Evolutionary conservation across 2,888 invertebrate genomes (phyloP).

Genomic region (Nomada ruficornis): DNA sequence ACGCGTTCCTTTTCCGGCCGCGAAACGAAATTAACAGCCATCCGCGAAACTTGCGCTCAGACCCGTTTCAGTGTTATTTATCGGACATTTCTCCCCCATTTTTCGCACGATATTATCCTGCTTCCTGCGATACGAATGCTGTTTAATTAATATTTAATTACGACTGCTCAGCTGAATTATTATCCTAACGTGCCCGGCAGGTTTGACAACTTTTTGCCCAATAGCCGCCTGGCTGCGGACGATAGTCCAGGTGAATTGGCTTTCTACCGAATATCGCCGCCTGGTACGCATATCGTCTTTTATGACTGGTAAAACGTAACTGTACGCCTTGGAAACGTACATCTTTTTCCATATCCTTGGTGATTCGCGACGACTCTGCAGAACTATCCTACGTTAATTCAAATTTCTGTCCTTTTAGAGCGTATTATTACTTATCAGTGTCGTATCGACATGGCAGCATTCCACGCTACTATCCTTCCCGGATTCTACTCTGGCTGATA

Average conservation of each 20-base stretch:
- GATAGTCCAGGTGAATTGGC: slow-evolving; percentile 62
- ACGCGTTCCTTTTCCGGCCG: neutral
- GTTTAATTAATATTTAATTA: no score
- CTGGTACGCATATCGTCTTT: slow-evolving; percentile 22
- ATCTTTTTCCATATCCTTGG: neutral
- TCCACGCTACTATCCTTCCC: slow-evolving; percentile 6
- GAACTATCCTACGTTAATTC: slow-evolving; percentile 12
- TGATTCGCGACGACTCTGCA: neutral
- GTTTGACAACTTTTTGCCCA: slow-evolving; percentile 59
- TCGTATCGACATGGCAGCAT: neutral
- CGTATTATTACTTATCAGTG: neutral
- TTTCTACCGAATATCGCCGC: slow-evolving; percentile 51
- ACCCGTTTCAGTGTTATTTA: slow-evolving; percentile 27
- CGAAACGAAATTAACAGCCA: slow-evolving; percentile 44
- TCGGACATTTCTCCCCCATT: slow-evolving; percentile 4
- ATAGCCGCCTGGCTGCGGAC: slow-evolving; percentile 55
- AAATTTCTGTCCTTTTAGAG: neutral
- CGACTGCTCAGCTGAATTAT: no score
- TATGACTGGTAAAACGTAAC: slow-evolving; percentile 17
- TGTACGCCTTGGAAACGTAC: neutral
- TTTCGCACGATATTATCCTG: neutral
- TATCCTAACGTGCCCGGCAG: neutral
- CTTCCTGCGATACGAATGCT: no score
- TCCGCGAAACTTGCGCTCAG: neutral
- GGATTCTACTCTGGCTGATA: neutral